Conservation (phyloP, 2,113 vertebrate species). For the Tinamus guttatus region DNA sequence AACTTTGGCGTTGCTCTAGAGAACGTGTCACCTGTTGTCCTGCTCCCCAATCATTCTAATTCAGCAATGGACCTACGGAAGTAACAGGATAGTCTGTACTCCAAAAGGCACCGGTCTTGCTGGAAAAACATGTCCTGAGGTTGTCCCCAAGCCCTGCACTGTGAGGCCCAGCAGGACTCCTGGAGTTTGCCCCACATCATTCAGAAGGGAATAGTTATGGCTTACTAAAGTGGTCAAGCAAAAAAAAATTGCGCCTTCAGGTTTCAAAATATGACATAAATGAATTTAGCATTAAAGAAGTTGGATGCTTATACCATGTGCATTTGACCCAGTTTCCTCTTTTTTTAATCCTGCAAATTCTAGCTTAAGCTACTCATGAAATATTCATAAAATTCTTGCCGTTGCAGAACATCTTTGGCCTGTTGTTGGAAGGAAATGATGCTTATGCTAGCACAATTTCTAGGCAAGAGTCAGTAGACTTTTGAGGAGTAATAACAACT, state of each 20-base stretch:
- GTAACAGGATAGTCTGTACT: not conserved
- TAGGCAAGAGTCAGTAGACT: not conserved
- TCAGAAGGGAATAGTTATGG: not conserved
- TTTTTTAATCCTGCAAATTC: conserved; percentile 60
- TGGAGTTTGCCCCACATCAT: not conserved
- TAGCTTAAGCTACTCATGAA: conserved; percentile 65
- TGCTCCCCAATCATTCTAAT: not conserved
- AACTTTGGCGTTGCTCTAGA: not conserved
- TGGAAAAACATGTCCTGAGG: not conserved
- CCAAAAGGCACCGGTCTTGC: not conserved
- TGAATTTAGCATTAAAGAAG: conserved; percentile 33
- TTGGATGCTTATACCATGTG: conserved; percentile 12
- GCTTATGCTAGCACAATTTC: conserved; percentile 39
- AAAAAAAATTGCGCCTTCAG: not conserved
- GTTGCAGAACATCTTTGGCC: conserved; percentile 49
- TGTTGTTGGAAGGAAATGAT: conserved; percentile 50
- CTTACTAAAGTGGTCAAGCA: not conserved
- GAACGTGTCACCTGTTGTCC: not conserved
- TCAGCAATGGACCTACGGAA: not conserved
- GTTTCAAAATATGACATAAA: conserved; percentile 26
- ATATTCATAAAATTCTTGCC: conserved; percentile 65
- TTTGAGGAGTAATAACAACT: not conserved
- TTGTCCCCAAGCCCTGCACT: not conserved
- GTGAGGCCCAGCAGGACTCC: not conserved
- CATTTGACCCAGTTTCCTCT: conserved; percentile 69